Evolutionary conservation across 2,888 invertebrate species (phyloP).

Genomic region (Octodonta nipae): DNA sequence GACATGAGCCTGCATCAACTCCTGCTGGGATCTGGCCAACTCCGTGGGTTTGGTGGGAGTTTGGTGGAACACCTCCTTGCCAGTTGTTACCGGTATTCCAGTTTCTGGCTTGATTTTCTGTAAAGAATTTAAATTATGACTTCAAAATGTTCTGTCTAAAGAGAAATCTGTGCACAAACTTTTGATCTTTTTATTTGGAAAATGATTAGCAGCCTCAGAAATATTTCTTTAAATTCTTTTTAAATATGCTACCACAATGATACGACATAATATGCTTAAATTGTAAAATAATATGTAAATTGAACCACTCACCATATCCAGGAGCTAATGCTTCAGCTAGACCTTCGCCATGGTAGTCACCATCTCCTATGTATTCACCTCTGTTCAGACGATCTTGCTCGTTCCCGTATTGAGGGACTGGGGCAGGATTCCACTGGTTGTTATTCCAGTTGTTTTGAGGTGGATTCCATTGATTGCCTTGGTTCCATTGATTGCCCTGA

Average conservation of each 20-base stretch:
- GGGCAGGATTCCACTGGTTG: constrained; percentile 20
- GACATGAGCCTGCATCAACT: constrained; percentile 25
- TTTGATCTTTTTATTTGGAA: no score
- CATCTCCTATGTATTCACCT: constrained; percentile 28
- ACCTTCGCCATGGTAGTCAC: constrained; percentile 28
- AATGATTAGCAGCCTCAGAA: no score
- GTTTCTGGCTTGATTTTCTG: constrained; percentile 10
- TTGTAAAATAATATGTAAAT: no score
- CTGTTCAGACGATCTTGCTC: constrained; percentile 25
- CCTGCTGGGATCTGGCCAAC: constrained; percentile 27
- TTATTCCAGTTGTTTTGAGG: constrained; percentile 13
- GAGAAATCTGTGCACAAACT: no score
- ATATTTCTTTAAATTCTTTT: no score
- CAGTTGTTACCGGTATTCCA: constrained; percentile 12
- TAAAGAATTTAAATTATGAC: no score
- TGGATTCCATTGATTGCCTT: constrained; percentile 13
- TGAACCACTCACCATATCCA: constrained; percentile 20
- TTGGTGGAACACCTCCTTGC: constrained; percentile 17
- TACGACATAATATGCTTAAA: no score
- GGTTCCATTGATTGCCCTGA: constrained; percentile 18
- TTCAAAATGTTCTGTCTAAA: no score
- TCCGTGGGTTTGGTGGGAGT: constrained; percentile 15
- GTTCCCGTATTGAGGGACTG: constrained; percentile 19
- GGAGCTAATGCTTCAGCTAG: constrained; percentile 26
- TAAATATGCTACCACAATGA: no score